Percentiles rank a stretch among this genome's conserved stretches.
phyloP scores from a whole-genome alignment of 2,113 vertebrate genomes.

The Sander lucioperca region DNA sequence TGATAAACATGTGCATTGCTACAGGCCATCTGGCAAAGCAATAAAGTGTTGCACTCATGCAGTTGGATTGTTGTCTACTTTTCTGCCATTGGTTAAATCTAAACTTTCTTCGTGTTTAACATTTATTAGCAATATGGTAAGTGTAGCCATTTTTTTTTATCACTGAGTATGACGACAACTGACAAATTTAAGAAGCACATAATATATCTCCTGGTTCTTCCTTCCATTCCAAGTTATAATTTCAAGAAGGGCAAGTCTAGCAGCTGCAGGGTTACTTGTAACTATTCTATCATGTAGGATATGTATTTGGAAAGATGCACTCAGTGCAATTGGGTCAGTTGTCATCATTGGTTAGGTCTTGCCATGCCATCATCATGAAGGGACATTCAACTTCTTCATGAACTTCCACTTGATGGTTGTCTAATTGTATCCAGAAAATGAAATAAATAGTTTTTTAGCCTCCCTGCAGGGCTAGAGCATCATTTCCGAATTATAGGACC shows the following conservation, averaged over 20 bases:
- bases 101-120: background rate
- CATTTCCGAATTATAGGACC: background rate
- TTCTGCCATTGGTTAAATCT: slow-evolving; percentile 1
- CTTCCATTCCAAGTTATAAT: background rate
- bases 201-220: background rate
- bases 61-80: slow-evolving; percentile 20
- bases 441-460: background rate
- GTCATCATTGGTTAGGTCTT: slow-evolving; percentile 9
- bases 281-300: background rate
- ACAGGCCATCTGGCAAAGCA: slow-evolving; percentile 50
- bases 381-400: background rate
- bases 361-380: slow-evolving; percentile 11
- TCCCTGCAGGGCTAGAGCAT: background rate
- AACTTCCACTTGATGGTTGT: background rate
- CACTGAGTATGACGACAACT: background rate
- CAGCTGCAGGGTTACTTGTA: slow-evolving; percentile 4
- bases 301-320: slow-evolving; percentile 11
- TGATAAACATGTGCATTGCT: slow-evolving; percentile 55
- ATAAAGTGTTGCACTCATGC: slow-evolving; percentile 42
- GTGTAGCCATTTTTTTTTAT: background rate
- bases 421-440: background rate
- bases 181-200: background rate
- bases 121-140: background rate
- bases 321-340: background rate
- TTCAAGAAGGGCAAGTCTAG: background rate